Conservation (phyloP, 2,797 vertebrate species). For the Intellagama lesueurii region DNA sequence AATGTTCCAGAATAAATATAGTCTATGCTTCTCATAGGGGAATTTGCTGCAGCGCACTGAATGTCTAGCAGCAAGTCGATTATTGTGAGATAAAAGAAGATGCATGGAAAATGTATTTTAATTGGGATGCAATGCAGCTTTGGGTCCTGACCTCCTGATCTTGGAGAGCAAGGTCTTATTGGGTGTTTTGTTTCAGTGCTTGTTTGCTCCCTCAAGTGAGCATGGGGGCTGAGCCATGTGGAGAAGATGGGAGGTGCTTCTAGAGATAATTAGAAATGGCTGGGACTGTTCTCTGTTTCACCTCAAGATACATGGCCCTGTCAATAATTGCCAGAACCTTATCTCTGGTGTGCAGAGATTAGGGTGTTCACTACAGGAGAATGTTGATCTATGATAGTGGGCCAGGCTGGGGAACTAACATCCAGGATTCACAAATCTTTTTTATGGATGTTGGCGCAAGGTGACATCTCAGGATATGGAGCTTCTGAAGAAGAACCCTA, state of each 20-base stretch:
- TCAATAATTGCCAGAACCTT: conserved; percentile 3
- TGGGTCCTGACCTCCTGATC: conserved; percentile 4
- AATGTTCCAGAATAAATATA: conserved; percentile 76
- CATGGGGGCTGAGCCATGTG: neutral
- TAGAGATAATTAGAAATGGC: neutral
- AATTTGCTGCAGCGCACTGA: conserved; percentile 48
- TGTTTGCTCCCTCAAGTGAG: neutral
- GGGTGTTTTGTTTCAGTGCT: neutral
- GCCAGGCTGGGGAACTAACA: neutral
- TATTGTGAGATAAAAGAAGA: neutral
- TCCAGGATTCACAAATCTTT: neutral
- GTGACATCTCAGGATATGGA: neutral
- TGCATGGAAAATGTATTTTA: conserved; percentile 26
- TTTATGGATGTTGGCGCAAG: neutral
- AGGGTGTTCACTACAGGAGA: neutral
- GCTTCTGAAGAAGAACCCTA: neutral
- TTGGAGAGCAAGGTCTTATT: neutral
- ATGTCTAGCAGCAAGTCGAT: conserved; percentile 51
- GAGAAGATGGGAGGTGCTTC: neutral
- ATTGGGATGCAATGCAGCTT: conserved; percentile 21
- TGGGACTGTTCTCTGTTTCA: neutral
- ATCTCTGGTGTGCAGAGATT: neutral
- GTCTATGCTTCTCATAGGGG: conserved; percentile 65
- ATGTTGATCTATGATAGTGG: neutral
- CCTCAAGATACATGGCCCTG: neutral